phyloP scores from a whole-genome alignment of 2,797 vertebrate species.

The Labroides dimidiatus region DNA sequence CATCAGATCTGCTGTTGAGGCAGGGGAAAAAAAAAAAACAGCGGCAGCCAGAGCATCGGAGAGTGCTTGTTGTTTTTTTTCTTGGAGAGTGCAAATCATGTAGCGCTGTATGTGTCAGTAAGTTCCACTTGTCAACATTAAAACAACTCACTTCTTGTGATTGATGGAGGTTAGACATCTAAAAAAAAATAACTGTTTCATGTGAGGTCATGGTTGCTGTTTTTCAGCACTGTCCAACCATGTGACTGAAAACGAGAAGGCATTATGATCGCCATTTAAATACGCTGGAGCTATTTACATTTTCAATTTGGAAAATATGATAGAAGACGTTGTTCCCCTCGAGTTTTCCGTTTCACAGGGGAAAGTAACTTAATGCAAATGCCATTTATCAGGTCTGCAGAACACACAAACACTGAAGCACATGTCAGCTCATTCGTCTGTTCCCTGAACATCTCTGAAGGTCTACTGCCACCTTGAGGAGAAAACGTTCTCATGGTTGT shows the following conservation, averaged over 20 bases:
- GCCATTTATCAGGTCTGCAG: slow-evolving; percentile 77
- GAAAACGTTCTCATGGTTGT: slow-evolving; percentile 9
- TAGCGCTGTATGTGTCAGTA: slow-evolving; percentile 26
- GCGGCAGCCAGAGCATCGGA: slow-evolving; percentile 45
- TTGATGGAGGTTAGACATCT: slow-evolving; percentile 38
- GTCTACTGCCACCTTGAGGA: slow-evolving; percentile 84
- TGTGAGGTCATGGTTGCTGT: slow-evolving; percentile 41
- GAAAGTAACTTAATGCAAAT: slow-evolving; percentile 80
- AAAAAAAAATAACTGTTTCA: slow-evolving; percentile 53
- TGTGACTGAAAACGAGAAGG: slow-evolving; percentile 70
- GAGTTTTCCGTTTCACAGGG: slow-evolving; percentile 71
- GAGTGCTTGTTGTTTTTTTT: slow-evolving; percentile 50
- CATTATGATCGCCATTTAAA: slow-evolving; percentile 76
- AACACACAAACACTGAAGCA: slow-evolving; percentile 62
- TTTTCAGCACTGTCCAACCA: slow-evolving; percentile 58
- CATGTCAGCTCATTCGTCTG: slow-evolving; percentile 48
- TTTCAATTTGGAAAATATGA: slow-evolving; percentile 81
- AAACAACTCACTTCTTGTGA: slow-evolving; percentile 63
- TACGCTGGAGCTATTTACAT: slow-evolving; percentile 80
- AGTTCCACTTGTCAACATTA: slow-evolving; percentile 58
- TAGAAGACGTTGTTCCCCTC: slow-evolving; percentile 66
- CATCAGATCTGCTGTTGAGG: slow-evolving; percentile 53
- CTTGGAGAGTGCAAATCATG: slow-evolving; percentile 49
- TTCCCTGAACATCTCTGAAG: slow-evolving; percentile 49
- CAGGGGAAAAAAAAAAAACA: not conserved